Percentiles rank a stretch among this genome's conserved stretches.
Evolutionary conservation across 2,888 invertebrate species (phyloP).

Genomic region (Andrena bicolor): DNA sequence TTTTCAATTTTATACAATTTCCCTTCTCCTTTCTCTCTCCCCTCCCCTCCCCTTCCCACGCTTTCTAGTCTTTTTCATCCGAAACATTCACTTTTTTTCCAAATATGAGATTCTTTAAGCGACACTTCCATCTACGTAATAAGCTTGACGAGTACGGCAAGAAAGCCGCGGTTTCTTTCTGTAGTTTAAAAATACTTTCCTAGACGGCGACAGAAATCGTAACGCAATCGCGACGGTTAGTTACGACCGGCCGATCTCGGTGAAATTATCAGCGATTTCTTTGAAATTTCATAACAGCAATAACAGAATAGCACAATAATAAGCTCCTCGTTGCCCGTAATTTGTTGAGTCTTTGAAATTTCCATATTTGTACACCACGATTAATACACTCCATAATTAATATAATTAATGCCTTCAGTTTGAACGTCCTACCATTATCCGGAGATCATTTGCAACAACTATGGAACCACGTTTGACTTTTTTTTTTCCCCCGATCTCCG

Average conservation of each 20-base stretch:
- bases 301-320: constrained; percentile 73
- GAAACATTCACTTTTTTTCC: constrained; percentile 28
- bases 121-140: constrained; percentile 33
- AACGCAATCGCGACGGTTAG: constrained; percentile 30
- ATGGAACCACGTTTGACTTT: constrained; percentile 41
- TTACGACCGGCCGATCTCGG: constrained; percentile 45
- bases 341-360: constrained; percentile 79
- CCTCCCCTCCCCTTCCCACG: not conserved
- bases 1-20: constrained; percentile 7
- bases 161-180: constrained; percentile 45
- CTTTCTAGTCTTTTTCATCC: constrained; percentile 7
- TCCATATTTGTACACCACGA: constrained; percentile 76
- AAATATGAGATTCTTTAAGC: constrained; percentile 59
- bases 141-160: constrained; percentile 55
- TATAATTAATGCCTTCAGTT: constrained; percentile 65
- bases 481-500: constrained; percentile 38
- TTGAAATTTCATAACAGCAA: constrained; percentile 71
- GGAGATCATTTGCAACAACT: constrained; percentile 68
- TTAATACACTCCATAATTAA: constrained; percentile 72
- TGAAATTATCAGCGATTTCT: constrained; percentile 63
- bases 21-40: not conserved
- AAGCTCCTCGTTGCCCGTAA: constrained; percentile 76
- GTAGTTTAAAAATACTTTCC: constrained; percentile 64
- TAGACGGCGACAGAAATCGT: constrained; percentile 58
- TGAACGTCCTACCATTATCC: constrained; percentile 63